Conservation (phyloP, 2,797 vertebrate species). For the Brachyalestes nurse region DNA sequence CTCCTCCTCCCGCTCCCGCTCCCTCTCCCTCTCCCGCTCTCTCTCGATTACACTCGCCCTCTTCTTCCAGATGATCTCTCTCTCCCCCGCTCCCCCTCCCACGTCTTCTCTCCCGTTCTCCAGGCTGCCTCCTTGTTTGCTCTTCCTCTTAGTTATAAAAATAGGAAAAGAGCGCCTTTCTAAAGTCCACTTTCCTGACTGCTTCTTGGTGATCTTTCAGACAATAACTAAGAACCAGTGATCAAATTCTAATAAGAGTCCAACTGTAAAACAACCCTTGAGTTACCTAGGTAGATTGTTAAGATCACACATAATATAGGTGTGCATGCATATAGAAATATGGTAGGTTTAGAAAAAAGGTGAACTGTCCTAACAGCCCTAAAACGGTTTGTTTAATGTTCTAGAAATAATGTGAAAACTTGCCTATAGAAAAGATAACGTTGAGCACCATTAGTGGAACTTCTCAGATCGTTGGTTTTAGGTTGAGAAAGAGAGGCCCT, state of each 20-base stretch:
- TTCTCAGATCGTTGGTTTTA: background rate
- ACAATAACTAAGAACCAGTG: background rate
- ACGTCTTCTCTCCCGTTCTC: slow-evolving; percentile 82
- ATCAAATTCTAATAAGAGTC: slow-evolving; percentile 47
- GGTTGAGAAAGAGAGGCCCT: slow-evolving; percentile 11
- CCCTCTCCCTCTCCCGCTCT: slow-evolving; percentile 71
- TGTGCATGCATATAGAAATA: slow-evolving; percentile 62
- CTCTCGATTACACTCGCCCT: slow-evolving; percentile 73
- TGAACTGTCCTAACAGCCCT: slow-evolving; percentile 62
- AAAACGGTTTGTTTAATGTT: slow-evolving; percentile 56
- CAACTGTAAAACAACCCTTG: slow-evolving; percentile 43
- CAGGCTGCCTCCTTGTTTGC: slow-evolving; percentile 78
- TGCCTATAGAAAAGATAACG: slow-evolving; percentile 48
- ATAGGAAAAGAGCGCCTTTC: slow-evolving; percentile 48
- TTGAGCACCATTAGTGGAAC: slow-evolving; percentile 55
- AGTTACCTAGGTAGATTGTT: slow-evolving; percentile 55
- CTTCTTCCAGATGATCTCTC: slow-evolving; percentile 83
- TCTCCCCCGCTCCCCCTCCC: slow-evolving; percentile 73
- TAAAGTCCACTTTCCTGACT: background rate
- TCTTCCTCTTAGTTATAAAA: slow-evolving; percentile 46
- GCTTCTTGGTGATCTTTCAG: background rate
- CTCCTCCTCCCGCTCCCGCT: slow-evolving; percentile 80
- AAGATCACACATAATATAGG: slow-evolving; percentile 25
- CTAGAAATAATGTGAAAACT: slow-evolving; percentile 46
- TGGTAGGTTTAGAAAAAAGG: slow-evolving; percentile 46